phyloP scores from a whole-genome alignment of 2,113 vertebrate genomes.

The Corythornis vintsioides region DNA sequence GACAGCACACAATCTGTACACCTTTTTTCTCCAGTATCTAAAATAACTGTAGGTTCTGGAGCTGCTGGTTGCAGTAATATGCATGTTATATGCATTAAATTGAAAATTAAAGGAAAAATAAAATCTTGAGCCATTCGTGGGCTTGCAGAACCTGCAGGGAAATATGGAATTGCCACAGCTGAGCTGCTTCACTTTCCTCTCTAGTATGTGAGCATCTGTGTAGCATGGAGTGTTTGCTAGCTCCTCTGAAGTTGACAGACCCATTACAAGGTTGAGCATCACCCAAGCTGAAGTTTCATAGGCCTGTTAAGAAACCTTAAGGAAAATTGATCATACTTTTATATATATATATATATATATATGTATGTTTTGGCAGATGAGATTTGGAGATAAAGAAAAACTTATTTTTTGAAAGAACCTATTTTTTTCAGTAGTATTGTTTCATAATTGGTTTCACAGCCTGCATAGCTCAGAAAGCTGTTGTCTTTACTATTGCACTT shows the following conservation, averaged over 20 bases:
- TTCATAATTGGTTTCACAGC: neutral
- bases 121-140: neutral
- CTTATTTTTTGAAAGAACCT: neutral
- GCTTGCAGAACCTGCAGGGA: neutral
- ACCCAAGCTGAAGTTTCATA: neutral
- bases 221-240: neutral
- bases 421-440: neutral
- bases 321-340: neutral
- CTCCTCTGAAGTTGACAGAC: neutral
- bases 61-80: neutral
- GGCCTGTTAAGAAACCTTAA: neutral
- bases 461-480: neutral
- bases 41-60: neutral
- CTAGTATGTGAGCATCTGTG: accelerated
- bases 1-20: neutral
- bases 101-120: neutral
- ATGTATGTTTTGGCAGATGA: neutral
- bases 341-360: neutral
- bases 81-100: neutral
- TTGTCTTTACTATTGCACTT: neutral
- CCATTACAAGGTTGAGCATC: neutral
- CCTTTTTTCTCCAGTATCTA: neutral
- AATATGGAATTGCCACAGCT: neutral
- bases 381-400: neutral
- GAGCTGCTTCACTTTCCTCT: neutral